Conservation (phyloP, 2,888 invertebrate species). For the Drosophila anceps region DNA sequence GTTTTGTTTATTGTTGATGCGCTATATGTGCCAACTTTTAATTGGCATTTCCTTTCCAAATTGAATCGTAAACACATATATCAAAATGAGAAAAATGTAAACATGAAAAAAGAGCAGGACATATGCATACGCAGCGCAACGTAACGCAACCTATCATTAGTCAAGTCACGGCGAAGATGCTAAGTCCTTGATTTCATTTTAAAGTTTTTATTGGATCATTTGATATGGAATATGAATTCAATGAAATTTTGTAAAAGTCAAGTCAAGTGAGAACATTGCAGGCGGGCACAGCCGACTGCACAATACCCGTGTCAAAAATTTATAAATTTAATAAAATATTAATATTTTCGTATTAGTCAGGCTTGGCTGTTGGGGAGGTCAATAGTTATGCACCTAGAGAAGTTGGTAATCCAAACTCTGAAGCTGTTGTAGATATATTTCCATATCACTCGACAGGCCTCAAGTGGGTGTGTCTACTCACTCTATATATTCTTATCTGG, state of each 20-base stretch:
- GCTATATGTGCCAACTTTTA: slow-evolving; percentile 2
- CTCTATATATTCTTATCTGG: no score
- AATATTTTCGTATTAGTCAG: neutral
- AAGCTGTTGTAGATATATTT: no score
- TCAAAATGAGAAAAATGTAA: neutral
- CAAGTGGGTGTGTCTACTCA: no score
- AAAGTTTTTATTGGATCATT: neutral
- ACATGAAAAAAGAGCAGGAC: neutral
- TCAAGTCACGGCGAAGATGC: neutral
- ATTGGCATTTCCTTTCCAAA: neutral
- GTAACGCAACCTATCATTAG: neutral
- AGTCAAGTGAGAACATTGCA: neutral
- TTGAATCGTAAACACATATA: neutral
- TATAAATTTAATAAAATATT: neutral
- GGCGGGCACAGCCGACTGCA: no score
- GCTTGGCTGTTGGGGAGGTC: no score
- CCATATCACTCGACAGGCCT: no score
- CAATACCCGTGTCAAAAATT: neutral
- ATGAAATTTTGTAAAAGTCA: neutral
- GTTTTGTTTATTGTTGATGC: slow-evolving; percentile 2
- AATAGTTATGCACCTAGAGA: no score
- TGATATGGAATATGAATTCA: neutral
- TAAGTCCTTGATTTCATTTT: neutral
- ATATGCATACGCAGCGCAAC: neutral
- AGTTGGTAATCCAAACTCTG: no score